Evolutionary conservation across 1,140 invertebrate species (phyloP), one percentile per base, ranked within the genome.

Genomic region (Bombus picipes): DNA sequence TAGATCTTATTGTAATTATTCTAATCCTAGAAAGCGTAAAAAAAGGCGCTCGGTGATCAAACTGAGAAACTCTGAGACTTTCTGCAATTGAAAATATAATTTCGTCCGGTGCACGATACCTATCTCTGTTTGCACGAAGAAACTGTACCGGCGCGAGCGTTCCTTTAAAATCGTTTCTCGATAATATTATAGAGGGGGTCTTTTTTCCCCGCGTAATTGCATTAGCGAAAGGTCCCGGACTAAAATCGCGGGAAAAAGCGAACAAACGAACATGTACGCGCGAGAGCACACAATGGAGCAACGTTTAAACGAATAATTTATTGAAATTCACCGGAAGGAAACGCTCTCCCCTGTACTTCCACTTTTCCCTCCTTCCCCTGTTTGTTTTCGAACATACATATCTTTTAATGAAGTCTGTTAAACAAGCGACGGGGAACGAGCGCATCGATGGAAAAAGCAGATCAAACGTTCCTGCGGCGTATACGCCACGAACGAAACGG

Each of bases 401-500:
- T 62, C 65, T 43, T 72, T 68, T 85, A 85, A 85, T 75, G 71
- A 85, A 81, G 57, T 75, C 32, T 13, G 71, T 59, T 81, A 57
- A 74, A 68, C 47, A 28, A 66, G 70, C 47, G 41, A 28, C n/a
- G 47, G 53, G 28, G 68, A 28, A 39, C n/a, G 81, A 41, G 65
- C 12, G 83, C 77, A 66, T 53, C 53, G 76, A 73, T 85, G 78
- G 78, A 53, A 75, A 81, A 75, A 70, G 59, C 78, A 57, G 84
- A 85, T 85, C 79, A 85, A 85, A 85, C 84, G 84, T 81, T 85
- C 9, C 39, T 41, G 53, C 53, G 39, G 68, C 66, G 57, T 47
- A 39, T 37, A 34, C 32, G 15, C 15, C 66, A 28, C 43, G 59
- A 53, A 72, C 68, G 78, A 43, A 81, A 74, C 83, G 43, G 78